Percentiles rank a stretch among this genome's conserved stretches.
Conservation (phyloP, 2,888 invertebrate species). For the Troglohyphantes excavatus region DNA sequence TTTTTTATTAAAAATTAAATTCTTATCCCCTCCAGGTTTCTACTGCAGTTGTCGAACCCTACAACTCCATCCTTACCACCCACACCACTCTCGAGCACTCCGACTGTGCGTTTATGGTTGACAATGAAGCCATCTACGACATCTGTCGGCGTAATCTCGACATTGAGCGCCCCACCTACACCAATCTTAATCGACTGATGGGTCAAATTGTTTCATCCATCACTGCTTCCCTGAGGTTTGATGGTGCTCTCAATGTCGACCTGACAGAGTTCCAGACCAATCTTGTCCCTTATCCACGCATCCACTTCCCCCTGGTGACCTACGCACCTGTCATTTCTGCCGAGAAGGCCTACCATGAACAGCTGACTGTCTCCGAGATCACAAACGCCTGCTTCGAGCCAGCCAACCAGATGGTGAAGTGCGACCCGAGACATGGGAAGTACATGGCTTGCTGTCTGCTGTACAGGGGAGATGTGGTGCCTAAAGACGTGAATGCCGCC, state of each 20-base stretch:
- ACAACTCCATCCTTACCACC: constrained; percentile 81
- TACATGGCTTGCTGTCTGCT: constrained; percentile 81
- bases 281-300: constrained; percentile 93
- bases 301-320: constrained; percentile 91
- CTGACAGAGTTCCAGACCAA: constrained; percentile 91
- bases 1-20: no score
- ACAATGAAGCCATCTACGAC: constrained; percentile 85
- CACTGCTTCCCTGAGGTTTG: constrained; percentile 95
- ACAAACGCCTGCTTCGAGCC: constrained; percentile 84
- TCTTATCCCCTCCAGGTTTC: constrained; percentile 76
- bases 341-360: constrained; percentile 84
- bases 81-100: constrained; percentile 81
- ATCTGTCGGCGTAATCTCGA: constrained; percentile 95
- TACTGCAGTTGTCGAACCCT: constrained; percentile 81
- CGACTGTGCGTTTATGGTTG: constrained; percentile 84
- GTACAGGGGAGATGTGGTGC: constrained; percentile 85
- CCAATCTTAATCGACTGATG: constrained; percentile 87
- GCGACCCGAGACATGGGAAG: constrained; percentile 80
- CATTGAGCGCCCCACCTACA: constrained; percentile 97
- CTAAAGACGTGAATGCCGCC: constrained; percentile 84
- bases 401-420: constrained; percentile 81
- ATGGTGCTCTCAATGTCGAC: constrained; percentile 95
- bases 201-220: constrained; percentile 86
- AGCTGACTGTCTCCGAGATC: constrained; percentile 83
- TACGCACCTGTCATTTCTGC: constrained; percentile 83